Evolutionary conservation across 2,113 vertebrate species (phyloP), one percentile per base, ranked within the genome.

Genomic region (Euleptes europaea): DNA sequence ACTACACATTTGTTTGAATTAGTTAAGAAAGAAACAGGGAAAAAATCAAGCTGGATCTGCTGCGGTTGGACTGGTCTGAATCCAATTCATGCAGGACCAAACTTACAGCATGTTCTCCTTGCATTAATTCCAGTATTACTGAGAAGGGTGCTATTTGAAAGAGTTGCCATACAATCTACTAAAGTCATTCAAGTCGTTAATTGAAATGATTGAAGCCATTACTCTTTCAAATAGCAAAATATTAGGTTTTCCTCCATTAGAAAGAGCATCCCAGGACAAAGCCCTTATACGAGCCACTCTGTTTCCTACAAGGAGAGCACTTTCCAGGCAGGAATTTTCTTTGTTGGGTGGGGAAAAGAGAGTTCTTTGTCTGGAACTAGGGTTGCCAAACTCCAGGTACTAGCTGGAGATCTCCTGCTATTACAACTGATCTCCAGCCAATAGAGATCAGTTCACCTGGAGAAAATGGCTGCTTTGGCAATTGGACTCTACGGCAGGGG

Each of bases 1-100:
- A 91, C 54, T 88, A 81, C 12, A 83, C 2, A 78, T 88, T 67
- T 79, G 2, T 66, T 78, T 79, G 23, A 88, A 91, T 86, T 84
- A 85, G 85, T 84, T 91, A 86, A 81, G 66, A 82, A 90, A 90
- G 83, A 1, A 84, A 83, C 3, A 72, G 1, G 15, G 5, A 23
- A 57, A 88, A 85, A 89, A 79, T 75, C 47, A 65, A 67, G 63
- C n/a, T 28, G 54, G 44, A 90, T 31, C 15, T 66, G 60, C 44
- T 78, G 28, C 38, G 67, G 81, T 80, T 81, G 72, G 42, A 35
- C 63, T 14, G 66, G 5, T 60, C 79, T 75, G 87, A 35, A 47
- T 86, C 78, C 11, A 85, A 51, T 0, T 42, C 71, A 78, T 1
- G 1, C 28, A 82, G 19, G 67, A 33, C 57, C 3, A 87, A 85